Percentiles rank a stretch among this genome's conserved stretches.
Evolutionary conservation across 2,113 vertebrate genomes (phyloP).

Genomic region (Gavia stellata): DNA sequence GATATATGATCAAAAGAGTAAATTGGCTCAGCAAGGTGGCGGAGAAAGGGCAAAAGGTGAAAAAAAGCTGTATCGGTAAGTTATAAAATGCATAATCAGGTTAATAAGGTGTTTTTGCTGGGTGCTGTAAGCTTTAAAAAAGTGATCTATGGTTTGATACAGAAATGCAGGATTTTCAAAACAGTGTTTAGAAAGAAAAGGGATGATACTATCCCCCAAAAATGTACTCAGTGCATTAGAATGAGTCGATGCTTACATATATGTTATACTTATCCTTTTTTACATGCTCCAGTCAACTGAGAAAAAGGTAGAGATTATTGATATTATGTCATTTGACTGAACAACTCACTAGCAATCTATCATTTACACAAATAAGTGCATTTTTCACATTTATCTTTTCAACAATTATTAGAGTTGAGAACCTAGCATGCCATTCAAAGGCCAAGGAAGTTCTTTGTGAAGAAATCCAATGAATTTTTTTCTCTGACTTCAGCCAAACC

Average conservation of each 20-base stretch:
- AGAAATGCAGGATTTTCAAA: neutral
- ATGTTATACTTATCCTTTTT: neutral
- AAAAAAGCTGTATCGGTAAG: neutral
- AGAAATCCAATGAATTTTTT: neutral
- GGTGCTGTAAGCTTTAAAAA: neutral
- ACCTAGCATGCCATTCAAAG: neutral
- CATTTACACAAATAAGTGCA: neutral
- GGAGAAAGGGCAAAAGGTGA: conserved; percentile 16
- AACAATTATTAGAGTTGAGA: neutral
- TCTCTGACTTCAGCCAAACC: neutral
- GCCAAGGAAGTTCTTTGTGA: neutral
- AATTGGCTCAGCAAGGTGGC: neutral
- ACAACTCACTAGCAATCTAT: neutral
- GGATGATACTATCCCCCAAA: neutral
- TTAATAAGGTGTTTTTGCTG: neutral
- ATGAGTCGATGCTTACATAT: neutral
- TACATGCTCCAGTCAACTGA: neutral
- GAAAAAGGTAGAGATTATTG: neutral
- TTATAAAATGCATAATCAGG: neutral
- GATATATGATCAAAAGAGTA: conserved; percentile 22
- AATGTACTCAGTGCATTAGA: neutral
- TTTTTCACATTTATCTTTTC: neutral
- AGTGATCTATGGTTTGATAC: neutral
- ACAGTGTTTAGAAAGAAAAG: neutral
- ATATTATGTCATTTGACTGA: neutral